Conservation (phyloP, 2,113 vertebrate genomes). For the Dromiciops gliroides region DNA sequence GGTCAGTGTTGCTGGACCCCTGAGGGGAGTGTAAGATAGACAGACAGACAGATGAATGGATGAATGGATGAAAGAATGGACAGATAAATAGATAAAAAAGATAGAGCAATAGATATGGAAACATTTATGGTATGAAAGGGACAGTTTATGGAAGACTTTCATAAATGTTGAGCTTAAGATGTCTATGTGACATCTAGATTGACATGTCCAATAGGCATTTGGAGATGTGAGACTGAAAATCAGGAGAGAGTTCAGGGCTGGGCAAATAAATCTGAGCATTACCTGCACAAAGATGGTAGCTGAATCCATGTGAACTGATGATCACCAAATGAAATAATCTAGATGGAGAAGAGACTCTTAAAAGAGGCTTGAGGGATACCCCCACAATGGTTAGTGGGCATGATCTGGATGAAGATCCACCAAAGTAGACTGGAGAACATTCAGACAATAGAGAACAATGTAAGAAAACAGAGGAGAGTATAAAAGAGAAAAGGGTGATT, state of each 20-base stretch:
- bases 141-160: not conserved
- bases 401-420: not conserved
- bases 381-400: not conserved
- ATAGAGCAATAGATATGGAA: too few species aligned
- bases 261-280: not conserved
- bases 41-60: too few species aligned
- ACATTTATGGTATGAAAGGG: not conserved
- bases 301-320: not conserved
- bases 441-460: not conserved
- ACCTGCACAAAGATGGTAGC: not conserved
- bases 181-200: not conserved
- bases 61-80: too few species aligned
- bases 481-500: not conserved
- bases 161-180: not conserved
- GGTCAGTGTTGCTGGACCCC: too few species aligned
- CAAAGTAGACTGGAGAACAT: not conserved
- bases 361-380: not conserved
- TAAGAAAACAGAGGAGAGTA: not conserved
- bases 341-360: not conserved
- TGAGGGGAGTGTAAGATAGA: too few species aligned
- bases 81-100: too few species aligned
- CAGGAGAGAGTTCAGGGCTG: not conserved
- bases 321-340: not conserved
- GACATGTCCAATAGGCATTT: not conserved
- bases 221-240: not conserved